Base-by-base conservation (phyloP, 2,888 invertebrate species). In the Tigriopus californicus region DNA sequence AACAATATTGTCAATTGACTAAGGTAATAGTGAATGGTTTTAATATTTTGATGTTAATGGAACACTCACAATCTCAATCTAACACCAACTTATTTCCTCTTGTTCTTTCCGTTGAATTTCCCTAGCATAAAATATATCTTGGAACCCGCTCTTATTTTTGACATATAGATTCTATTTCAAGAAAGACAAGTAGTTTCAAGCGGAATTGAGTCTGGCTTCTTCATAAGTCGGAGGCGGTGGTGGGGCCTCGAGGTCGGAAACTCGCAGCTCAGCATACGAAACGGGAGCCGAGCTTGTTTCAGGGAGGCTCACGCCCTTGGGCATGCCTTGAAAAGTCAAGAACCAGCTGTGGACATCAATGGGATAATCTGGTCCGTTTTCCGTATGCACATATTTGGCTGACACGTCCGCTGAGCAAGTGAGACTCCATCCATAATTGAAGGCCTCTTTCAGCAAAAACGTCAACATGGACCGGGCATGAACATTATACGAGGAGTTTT, bases 351-450 rank as follows among this genome's bases (percentile, higher is more conserved):
- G 49, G 20, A 15, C 49, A 22, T 49, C 49, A 3, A 49, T 18
- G 15, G 49, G 49, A 22, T 49, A 49, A 49, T 49, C 49, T 15
- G 22, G 15, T 18, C 49, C 49, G 20, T 49, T 49, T 49, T 49
- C 49, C 22, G 15, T 18, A 11, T 49, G 49, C 13, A 49, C 49
- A 22, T 49, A 49, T 49, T 49, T 49, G 15, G 49, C 49, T 49
- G 49, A 20, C 15, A 22, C 49, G 22, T 49, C 49, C 13, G 20
- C 49, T 2, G 49, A 15, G 11, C 20, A 18, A 13, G 22, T 22
- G 22, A 22, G 20, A 4, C 22, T 49, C 49, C 49, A 49, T 5
- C 49, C 49, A 22, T 49, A 49, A 8, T 8, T 49, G 20, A 6
- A 15, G 15, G 22, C 13, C 11, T 49, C 49, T 11, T 18, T 49